Conservation (phyloP, 1,140 invertebrate genomes). For the Pentalonia nigronervosa region DNA sequence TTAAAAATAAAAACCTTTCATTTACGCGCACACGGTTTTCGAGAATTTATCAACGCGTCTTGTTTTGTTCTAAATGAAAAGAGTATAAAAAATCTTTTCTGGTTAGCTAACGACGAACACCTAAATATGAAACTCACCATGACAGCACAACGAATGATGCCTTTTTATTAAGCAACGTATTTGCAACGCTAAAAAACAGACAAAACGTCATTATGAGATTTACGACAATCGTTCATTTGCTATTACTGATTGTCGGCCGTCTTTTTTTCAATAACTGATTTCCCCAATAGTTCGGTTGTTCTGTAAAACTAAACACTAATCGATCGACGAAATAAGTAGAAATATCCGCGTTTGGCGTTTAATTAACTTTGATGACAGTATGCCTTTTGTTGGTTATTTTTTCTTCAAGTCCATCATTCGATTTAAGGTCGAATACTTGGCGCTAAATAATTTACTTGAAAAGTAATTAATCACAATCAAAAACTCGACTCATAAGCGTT, state of each 20-base stretch:
- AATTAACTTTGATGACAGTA: neutral
- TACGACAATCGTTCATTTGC: neutral
- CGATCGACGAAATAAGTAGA: neutral
- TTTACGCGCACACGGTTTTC: neutral
- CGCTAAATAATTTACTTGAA: neutral
- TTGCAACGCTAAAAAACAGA: neutral
- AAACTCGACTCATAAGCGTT: neutral
- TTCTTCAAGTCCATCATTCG: neutral
- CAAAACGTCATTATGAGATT: neutral
- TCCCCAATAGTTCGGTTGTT: neutral
- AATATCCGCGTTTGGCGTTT: neutral
- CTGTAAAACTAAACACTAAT: neutral
- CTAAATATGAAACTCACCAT: neutral
- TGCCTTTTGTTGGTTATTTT: neutral
- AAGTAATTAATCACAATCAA: neutral
- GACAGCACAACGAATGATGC: neutral
- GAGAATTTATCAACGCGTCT: neutral
- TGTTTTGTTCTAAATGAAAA: slow-evolving; percentile 3
- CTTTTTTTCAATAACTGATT: neutral
- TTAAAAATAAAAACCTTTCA: neutral
- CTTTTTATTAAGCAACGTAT: neutral
- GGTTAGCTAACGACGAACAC: neutral
- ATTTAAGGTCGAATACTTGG: neutral
- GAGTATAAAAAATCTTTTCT: neutral
- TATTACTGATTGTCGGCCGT: neutral